phyloP scores from a whole-genome alignment of 2,113 vertebrate genomes.

The Corydoras maculifer region DNA sequence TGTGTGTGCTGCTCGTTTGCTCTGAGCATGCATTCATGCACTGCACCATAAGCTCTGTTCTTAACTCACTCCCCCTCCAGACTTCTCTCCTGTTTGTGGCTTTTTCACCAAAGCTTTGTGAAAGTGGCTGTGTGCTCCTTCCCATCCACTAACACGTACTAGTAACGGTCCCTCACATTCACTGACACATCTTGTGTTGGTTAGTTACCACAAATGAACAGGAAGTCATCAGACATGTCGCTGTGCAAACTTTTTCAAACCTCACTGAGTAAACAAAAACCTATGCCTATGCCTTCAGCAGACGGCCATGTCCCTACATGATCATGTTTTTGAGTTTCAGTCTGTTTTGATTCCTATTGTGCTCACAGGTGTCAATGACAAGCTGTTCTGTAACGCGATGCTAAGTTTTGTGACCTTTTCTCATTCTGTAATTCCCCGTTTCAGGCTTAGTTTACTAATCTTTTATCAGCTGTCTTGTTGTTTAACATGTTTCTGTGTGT shows the following conservation, averaged over 20 bases:
- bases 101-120: constrained; percentile 42
- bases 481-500: too few species aligned
- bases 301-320: too few species aligned
- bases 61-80: background rate
- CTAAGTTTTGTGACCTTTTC: too few species aligned
- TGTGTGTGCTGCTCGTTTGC: background rate
- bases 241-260: constrained; percentile 8
- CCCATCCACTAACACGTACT: constrained; percentile 43
- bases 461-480: too few species aligned
- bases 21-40: background rate
- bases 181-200: background rate
- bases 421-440: too few species aligned
- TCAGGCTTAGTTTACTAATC: too few species aligned
- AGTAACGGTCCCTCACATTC: constrained; percentile 29
- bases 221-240: constrained; percentile 30
- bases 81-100: constrained; percentile 21
- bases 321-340: too few species aligned
- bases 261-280: constrained; percentile 25
- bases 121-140: constrained; percentile 39
- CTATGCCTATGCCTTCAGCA: background rate
- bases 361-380: too few species aligned
- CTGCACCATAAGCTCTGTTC: background rate
- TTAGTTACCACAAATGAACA: constrained; percentile 35
- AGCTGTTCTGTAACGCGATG: too few species aligned
- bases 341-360: background rate